A percentile compares a stretch with the other conserved stretches of the same genome.
Evolutionary conservation across 2,888 invertebrate genomes (phyloP).

Genomic region (Criorhina ranunculi): DNA sequence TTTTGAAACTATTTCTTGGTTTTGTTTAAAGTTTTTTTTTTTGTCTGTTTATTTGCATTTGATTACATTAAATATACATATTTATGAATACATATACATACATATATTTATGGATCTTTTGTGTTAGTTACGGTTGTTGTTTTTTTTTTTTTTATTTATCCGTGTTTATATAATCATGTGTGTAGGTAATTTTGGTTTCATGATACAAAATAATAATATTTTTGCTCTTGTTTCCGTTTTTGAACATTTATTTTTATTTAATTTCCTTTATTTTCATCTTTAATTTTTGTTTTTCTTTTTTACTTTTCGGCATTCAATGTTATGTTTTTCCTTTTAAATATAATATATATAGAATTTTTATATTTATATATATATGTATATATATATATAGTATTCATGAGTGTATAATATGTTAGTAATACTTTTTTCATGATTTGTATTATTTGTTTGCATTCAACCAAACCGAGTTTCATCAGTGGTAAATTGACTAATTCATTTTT

Average conservation of each 20-base stretch:
- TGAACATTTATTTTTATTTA: constrained; percentile 80
- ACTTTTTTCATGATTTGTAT: constrained; percentile 80
- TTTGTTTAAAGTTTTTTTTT: too few species aligned
- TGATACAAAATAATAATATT: constrained; percentile 60
- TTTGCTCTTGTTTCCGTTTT: constrained; percentile 77
- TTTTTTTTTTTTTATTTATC: constrained; percentile 25
- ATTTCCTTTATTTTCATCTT: constrained; percentile 40
- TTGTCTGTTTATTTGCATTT: constrained; percentile 54
- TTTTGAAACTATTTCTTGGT: constrained; percentile 61
- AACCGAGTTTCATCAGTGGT: constrained; percentile 76
- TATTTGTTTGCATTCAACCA: constrained; percentile 76
- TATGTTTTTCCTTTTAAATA: constrained; percentile 65
- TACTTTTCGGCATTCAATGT: constrained; percentile 63
- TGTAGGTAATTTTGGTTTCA: constrained; percentile 74
- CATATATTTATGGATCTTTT: constrained; percentile 58
- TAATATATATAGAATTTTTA: constrained; percentile 61
- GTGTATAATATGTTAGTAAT: constrained; percentile 77
- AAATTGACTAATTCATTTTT: constrained; percentile 75
- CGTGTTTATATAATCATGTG: constrained; percentile 63
- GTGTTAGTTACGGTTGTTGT: constrained; percentile 51
- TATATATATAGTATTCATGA: constrained; percentile 79
- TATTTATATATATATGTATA: constrained; percentile 71
- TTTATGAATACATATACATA: constrained; percentile 43
- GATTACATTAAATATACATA: constrained; percentile 70
- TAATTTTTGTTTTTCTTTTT: constrained; percentile 60